Percentiles rank a stretch among this genome's conserved stretches.
phyloP scores from a whole-genome alignment of 2,888 invertebrate genomes.

The Dugesia japonica region DNA sequence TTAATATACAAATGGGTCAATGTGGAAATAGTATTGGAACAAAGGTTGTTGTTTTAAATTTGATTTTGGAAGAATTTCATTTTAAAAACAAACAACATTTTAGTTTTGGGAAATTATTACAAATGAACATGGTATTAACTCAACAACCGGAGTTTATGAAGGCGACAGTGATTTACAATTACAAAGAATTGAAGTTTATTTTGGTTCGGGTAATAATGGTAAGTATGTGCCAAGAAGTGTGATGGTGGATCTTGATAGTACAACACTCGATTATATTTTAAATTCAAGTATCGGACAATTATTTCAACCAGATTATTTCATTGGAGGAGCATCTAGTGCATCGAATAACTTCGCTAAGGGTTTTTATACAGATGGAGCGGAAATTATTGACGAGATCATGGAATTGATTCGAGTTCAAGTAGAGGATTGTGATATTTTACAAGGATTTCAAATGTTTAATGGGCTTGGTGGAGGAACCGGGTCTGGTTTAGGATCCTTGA shows the following conservation, averaged over 20 bases:
- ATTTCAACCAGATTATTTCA: constrained; percentile 23
- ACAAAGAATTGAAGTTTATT: not conserved
- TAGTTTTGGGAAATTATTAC: constrained; percentile 24
- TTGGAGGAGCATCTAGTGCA: not conserved
- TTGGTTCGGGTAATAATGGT: not conserved
- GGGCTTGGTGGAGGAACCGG: constrained; percentile 24
- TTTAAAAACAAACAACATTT: not conserved
- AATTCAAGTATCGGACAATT: not conserved
- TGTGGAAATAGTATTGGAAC: constrained; percentile 20
- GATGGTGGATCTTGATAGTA: not conserved
- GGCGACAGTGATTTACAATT: not conserved
- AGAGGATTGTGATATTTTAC: constrained; percentile 4
- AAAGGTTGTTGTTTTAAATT: not conserved
- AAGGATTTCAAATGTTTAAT: constrained; percentile 22
- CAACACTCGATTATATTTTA: not conserved
- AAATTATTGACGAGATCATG: constrained; percentile 3
- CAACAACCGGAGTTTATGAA: not conserved
- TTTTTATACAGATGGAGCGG: constrained; percentile 23
- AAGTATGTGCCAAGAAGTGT: constrained; percentile 20
- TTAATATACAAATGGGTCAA: not conserved
- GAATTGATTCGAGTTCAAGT: constrained; percentile 11
- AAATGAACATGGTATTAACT: constrained; percentile 10
- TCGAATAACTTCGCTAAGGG: constrained; percentile 21
- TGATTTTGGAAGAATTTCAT: too few relatives aligned
- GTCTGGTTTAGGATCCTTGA: constrained; percentile 22